phyloP scores from a whole-genome alignment of 2,888 invertebrate species.

The Parnassius mnemosyne region DNA sequence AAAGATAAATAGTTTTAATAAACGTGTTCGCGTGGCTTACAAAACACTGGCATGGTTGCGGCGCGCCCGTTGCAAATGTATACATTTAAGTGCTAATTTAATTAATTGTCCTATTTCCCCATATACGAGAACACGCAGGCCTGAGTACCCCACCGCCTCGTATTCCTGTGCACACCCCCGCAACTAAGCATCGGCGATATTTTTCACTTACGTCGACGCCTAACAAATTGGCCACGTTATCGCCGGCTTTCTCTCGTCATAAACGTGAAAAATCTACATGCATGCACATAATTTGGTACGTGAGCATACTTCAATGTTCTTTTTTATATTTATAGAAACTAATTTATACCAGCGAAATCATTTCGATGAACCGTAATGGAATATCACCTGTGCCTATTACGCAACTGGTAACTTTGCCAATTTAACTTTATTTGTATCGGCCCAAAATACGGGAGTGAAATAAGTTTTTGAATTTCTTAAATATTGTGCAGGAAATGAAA shows the following conservation, averaged over 20 bases:
- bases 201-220: slow-evolving; percentile 61
- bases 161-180: slow-evolving; percentile 27
- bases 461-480: slow-evolving; percentile 62
- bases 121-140: slow-evolving; percentile 50
- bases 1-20: slow-evolving; percentile 72
- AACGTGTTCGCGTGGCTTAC: slow-evolving; percentile 42
- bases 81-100: slow-evolving; percentile 70
- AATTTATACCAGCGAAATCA: slow-evolving; percentile 57
- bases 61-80: slow-evolving; percentile 47
- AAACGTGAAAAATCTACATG: slow-evolving; percentile 41
- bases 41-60: slow-evolving; percentile 34
- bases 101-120: slow-evolving; percentile 74
- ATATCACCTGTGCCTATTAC: slow-evolving; percentile 58
- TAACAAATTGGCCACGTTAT: slow-evolving; percentile 58
- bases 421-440: slow-evolving; percentile 77
- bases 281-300: slow-evolving; percentile 27
- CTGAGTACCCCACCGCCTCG: slow-evolving; percentile 26
- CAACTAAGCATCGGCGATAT: slow-evolving; percentile 56
- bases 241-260: slow-evolving; percentile 40
- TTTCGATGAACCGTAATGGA: slow-evolving; percentile 57
- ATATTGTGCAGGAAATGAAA: slow-evolving; percentile 60
- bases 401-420: slow-evolving; percentile 70
- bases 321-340: slow-evolving; percentile 35
- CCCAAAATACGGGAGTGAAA: slow-evolving; percentile 64
- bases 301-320: slow-evolving; percentile 25